Base-by-base conservation (phyloP, 2,113 vertebrate genomes). In the Galemys pyrenaicus region DNA sequence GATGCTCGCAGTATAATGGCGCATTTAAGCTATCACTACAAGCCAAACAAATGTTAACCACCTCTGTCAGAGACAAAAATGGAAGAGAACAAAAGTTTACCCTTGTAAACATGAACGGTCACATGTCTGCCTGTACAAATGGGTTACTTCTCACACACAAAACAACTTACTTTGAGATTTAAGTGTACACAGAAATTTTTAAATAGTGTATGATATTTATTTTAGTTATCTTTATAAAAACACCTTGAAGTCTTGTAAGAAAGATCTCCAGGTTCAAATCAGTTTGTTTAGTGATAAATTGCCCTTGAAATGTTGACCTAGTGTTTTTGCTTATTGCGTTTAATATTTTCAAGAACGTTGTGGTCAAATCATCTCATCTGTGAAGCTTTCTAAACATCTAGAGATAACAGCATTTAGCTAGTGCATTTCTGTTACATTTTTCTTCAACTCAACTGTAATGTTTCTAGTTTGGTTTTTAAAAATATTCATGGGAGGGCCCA, bases 201-300 rank as follows among this genome's bases (percentile, higher is more conserved):
- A 95, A 89, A 89, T 94, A 84, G 70, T 49, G 0, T 70, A 89
- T 0, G 1, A n/a, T 90, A 89, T 97, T 97, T 97, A 91, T 94
- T 96, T 97, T 95, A 96, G 60, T n/a, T 96, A 91, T 91, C 93
- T 95, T 96, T 83, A 91, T 79, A 85, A 2, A 4, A 54, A 96
- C 86, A 81, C 84, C 88, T 96, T 92, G 92, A 97, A 97, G 84
- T 65, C 67, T 96, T 92, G 5, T 95, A 84, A 87, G 80, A 79
- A 96, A 82, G 13, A 51, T 22, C 82, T 94, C 58, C 71, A 86
- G 65, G 73, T 82, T 96, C 77, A 0, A 2, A 90, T 92, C 41
- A 68, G 3, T 84, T 68, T 97, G 32, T 30, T 80, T 82, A 85
- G 56, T 44, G 82, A 94, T 81, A 94, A 96, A 95, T 91, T 93